Percentiles rank a stretch among this genome's conserved stretches.
These are phyloP conservation scores for Falco novaeseelandiae DNA, from an alignment of 2,797 vertebrate species.

Conservation along the genomic window DNA sequence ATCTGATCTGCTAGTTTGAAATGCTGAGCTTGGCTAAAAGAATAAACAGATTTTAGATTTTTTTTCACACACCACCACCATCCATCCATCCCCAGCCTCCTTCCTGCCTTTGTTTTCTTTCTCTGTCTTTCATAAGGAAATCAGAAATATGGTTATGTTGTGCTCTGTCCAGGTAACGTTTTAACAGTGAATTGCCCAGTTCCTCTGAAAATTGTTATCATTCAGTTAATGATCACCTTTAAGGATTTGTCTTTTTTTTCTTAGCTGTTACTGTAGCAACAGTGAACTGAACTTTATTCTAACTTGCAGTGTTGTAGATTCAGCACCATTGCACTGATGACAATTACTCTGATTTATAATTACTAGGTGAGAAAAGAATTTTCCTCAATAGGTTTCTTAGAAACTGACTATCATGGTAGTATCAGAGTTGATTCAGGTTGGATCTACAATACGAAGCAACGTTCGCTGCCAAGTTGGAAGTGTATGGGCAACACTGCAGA, in stretches of 20 bases:
- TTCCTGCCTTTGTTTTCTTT: neutral
- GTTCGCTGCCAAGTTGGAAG: neutral
- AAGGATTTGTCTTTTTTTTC: neutral
- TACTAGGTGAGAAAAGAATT: neutral
- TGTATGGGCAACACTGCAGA: neutral
- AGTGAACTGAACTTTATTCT: neutral
- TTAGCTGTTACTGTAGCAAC: neutral
- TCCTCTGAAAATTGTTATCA: neutral
- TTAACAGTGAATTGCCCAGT: neutral
- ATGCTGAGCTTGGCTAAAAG: neutral
- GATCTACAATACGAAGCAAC: neutral
- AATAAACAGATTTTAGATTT: neutral
- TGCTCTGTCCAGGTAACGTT: neutral
- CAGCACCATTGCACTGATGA: neutral
- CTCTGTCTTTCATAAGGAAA: neutral
- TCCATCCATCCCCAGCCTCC: rapidly evolving
- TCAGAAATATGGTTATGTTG: neutral
- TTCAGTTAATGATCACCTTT: neutral
- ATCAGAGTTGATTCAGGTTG: neutral
- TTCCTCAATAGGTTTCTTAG: neutral
- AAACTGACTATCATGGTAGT: neutral
- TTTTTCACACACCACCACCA: no score
- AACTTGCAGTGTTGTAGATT: neutral
- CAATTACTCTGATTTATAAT: neutral
- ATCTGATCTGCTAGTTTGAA: neutral